Evolutionary conservation across 2,797 vertebrate genomes (phyloP), one percentile per base, ranked within the genome.

Genomic region (Merluccius polli): DNA sequence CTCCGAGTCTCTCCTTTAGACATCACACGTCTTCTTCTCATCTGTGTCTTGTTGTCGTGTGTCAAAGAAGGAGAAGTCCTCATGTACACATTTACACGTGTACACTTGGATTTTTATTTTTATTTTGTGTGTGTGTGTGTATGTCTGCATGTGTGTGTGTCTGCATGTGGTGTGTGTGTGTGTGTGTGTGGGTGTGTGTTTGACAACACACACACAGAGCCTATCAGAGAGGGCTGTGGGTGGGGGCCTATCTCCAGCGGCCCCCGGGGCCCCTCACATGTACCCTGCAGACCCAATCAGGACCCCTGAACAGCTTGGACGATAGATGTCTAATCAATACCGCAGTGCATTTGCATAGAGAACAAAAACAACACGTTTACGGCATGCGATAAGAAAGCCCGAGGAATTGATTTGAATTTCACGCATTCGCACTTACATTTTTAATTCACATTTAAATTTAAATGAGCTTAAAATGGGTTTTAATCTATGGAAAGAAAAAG

Each of bases 301-400:
- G 77, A 73, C 18, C 79, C 41, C 79, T 72, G 24, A 87, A 83
- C 85, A 89, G 87, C 87, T 89, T 89, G 87, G 74, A 74, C 82
- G 83, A 89, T 90, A 87, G 85, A 87, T 3, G 85, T 88, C 87
- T 85, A 87, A 90, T 91, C 89, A 88, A 89, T 89, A 88, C 63
- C 85, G 71, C 77, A 52, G 70, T 29, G 9, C 77, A 88, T 89
- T 87, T 82, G 83, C 86, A 90, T 87, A 73, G 74, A 83, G 84
- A 81, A 80, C 48, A 78, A 71, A 82, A 81, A 78, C 32, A 78
- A 71, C 81, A 76, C 59, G 9, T 35, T 41, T 35, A 65, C 30
- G 9, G 71, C 38, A 75, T 30, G 73, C 67, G 35, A n/a, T 21
- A 8, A 73, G 44, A 29, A 31, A 18, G 71, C 35, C 63, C 1